Conservation (phyloP, 2,113 vertebrate species). For the Eudyptes chrysolophus region DNA sequence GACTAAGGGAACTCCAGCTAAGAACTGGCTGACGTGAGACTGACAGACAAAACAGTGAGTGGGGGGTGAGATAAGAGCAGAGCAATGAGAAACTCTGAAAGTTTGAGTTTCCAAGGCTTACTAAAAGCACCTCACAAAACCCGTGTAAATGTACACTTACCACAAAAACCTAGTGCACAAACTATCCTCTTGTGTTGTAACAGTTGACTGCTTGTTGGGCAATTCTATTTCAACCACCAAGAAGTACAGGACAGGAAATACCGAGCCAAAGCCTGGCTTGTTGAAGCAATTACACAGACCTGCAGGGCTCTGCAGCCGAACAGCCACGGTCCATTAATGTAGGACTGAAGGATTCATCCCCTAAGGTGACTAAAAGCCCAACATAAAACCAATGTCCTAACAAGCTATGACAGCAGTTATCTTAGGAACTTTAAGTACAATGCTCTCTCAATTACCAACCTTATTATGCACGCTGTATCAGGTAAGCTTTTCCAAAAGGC, state of each 20-base stretch:
- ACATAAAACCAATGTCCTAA: background rate
- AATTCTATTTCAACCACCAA: background rate
- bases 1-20: background rate
- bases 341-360: background rate
- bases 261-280: background rate
- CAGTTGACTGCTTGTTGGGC: background rate
- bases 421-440: background rate
- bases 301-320: background rate
- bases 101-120: background rate
- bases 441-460: background rate
- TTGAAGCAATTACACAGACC: background rate
- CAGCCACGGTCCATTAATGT: background rate
- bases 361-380: background rate
- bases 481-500: background rate
- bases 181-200: background rate
- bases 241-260: background rate
- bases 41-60: background rate
- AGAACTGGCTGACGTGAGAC: background rate
- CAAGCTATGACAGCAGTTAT: background rate
- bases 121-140: background rate
- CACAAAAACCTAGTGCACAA: background rate
- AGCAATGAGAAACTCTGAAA: background rate
- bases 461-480: accelerated
- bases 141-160: background rate
- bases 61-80: background rate